Percentiles rank a stretch among this genome's conserved stretches.
Conservation (phyloP, 1,140 invertebrate genomes). For the Stenopsyche tienmushanensis region DNA sequence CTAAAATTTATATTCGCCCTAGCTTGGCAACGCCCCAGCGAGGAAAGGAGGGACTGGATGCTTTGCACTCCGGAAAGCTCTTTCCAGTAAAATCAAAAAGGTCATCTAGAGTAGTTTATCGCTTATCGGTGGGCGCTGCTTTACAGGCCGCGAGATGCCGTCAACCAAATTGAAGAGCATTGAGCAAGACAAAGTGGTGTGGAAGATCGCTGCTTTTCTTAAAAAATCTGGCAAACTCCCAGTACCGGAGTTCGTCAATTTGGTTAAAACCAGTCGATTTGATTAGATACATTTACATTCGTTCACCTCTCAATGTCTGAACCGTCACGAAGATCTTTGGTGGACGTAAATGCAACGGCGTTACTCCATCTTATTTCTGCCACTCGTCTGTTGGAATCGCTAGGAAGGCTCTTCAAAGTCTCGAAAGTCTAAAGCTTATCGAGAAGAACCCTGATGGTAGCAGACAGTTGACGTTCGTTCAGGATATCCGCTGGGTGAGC, state of each 20-base stretch:
- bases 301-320: constrained; percentile 92
- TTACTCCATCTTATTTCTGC: constrained; percentile 92
- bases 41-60: no score
- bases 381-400: constrained; percentile 86
- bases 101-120: no score
- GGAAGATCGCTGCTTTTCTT: constrained; percentile 90
- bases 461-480: constrained; percentile 85
- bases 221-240: constrained; percentile 98
- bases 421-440: constrained; percentile 91
- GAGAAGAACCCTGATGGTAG: constrained; percentile 90
- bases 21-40: no score
- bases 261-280: constrained; percentile 92
- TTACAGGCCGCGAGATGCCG: no score
- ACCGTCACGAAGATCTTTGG: constrained; percentile 96
- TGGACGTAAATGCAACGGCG: constrained; percentile 92
- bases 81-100: no score
- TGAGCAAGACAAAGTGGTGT: constrained; percentile 95
- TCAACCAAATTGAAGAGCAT: constrained; percentile 95
- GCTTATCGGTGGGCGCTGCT: no score
- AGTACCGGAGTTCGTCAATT: constrained; percentile 95
- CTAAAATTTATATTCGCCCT: no score
- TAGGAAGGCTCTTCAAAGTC: constrained; percentile 89
- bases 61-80: no score
- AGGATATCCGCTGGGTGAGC: no score
- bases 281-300: constrained; percentile 92